A percentile compares a stretch with the other conserved stretches of the same genome.
phyloP scores from a whole-genome alignment of 2,797 vertebrate species.

The Neostethus bicornis region DNA sequence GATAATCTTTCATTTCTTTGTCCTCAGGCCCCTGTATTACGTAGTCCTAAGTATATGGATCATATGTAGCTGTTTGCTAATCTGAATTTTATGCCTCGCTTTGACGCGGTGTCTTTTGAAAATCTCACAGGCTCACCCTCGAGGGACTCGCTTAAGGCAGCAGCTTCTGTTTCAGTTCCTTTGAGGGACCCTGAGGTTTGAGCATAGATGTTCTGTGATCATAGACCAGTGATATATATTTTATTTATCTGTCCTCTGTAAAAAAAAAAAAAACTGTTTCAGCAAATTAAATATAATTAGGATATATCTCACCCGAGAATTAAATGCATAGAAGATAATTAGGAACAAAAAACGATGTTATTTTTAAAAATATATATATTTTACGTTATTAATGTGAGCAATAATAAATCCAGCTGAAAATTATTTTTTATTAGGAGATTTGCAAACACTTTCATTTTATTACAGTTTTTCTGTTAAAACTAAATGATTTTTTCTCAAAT shows the following conservation, averaged over 20 bases:
- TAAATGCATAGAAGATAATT: not conserved
- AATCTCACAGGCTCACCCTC: conserved; percentile 57
- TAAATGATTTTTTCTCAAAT: no score
- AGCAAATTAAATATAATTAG: not conserved
- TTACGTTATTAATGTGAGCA: no score
- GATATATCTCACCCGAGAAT: not conserved
- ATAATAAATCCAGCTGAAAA: no score
- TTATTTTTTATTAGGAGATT: no score
- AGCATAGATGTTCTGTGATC: conserved; percentile 55
- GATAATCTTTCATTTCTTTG: not conserved
- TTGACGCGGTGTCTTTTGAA: conserved; percentile 56
- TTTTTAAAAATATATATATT: no score
- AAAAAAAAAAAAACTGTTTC: conserved; percentile 12
- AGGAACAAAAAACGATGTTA: not conserved
- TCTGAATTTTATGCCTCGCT: conserved; percentile 43
- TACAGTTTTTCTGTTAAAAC: no score
- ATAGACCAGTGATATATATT: conserved; percentile 49
- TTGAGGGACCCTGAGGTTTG: conserved; percentile 55
- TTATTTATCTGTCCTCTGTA: conserved; percentile 3
- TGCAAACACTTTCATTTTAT: no score
- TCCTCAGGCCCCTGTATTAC: conserved; percentile 13
- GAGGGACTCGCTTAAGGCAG: conserved; percentile 70
- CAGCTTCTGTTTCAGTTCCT: conserved; percentile 75
- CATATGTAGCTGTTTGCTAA: conserved; percentile 41
- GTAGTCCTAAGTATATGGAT: conserved; percentile 26